Percentiles rank a stretch among this genome's conserved stretches.
phyloP scores from a whole-genome alignment of 2,113 vertebrate genomes.

The Corythoichthys haematopterus region DNA sequence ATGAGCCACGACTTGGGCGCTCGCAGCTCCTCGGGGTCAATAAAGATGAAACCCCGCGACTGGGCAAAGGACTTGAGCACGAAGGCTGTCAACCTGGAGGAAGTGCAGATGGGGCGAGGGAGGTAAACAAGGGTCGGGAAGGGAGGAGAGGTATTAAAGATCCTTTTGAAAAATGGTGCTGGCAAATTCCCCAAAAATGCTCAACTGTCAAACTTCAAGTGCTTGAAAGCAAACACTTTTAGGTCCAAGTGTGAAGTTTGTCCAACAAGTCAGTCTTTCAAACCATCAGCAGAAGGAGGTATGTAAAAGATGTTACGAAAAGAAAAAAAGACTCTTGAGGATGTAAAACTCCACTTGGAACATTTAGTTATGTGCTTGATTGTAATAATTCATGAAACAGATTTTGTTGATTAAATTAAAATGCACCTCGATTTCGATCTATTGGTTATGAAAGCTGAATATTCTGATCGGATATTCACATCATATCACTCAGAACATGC shows the following conservation, averaged over 20 bases:
- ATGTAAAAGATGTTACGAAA: constrained; percentile 34
- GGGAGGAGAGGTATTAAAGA: constrained; percentile 17
- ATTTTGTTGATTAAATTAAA: not conserved
- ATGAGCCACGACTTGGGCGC: constrained; percentile 88
- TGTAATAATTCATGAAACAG: not conserved
- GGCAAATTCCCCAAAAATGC: constrained; percentile 25
- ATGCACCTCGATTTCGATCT: too few relatives aligned
- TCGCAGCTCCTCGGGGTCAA: constrained; percentile 82
- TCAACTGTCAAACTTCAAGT: constrained; percentile 18
- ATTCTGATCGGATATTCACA: not conserved
- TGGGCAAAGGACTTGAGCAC: constrained; percentile 92
- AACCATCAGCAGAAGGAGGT: constrained; percentile 32
- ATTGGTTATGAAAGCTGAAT: too few relatives aligned
- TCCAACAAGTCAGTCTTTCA: constrained; percentile 28
- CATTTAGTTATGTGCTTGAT: not conserved
- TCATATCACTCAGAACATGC: not conserved
- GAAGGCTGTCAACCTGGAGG: constrained; percentile 86
- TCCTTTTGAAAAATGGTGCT: constrained; percentile 21
- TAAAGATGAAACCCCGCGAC: constrained; percentile 89
- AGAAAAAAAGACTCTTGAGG: constrained; percentile 24
- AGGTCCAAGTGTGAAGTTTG: constrained; percentile 22
- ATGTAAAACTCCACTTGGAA: constrained; percentile 6
- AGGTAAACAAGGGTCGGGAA: constrained; percentile 1
- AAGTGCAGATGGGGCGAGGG: constrained; percentile 7
- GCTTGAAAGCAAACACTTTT: constrained; percentile 24